These are phyloP conservation scores for Ammodytes dubius DNA, from an alignment of 2,113 vertebrate genomes.

Conservation along the genomic window DNA sequence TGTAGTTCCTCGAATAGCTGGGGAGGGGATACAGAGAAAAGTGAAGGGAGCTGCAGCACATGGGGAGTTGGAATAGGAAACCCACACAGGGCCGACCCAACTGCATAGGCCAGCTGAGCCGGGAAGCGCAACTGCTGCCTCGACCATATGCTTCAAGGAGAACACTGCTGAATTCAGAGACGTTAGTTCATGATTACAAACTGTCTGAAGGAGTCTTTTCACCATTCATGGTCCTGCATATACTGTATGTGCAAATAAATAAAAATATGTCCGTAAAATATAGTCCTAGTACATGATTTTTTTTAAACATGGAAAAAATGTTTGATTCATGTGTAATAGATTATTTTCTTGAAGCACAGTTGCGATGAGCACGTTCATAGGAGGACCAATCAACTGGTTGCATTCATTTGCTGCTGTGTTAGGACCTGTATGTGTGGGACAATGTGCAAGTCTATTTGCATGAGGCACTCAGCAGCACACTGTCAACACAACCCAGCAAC, in stretches of 20 bases:
- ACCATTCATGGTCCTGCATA: no score
- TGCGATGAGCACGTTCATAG: background rate
- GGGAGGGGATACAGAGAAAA: constrained; percentile 26
- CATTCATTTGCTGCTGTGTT: background rate
- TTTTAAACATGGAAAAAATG: no score
- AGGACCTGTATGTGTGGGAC: constrained; percentile 1
- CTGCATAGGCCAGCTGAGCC: constrained; percentile 21
- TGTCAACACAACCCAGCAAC: constrained; percentile 44
- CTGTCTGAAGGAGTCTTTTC: background rate
- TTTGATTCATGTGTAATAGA: background rate
- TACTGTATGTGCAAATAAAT: no score
- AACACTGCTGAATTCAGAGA: background rate
- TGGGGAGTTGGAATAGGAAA: constrained; percentile 63
- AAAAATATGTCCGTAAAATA: no score
- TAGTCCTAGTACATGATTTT: no score
- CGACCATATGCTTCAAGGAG: background rate
- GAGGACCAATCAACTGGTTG: constrained; percentile 12
- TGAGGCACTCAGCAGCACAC: constrained; percentile 15
- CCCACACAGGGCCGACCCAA: constrained; percentile 26
- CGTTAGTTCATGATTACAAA: background rate
- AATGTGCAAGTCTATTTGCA: constrained; percentile 41
- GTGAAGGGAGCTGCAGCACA: constrained; percentile 49
- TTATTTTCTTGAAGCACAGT: background rate
- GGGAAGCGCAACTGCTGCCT: constrained; percentile 35
- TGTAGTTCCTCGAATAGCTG: constrained; percentile 71